phyloP scores from a whole-genome alignment of 2,888 invertebrate genomes.

The Lypha dubia region DNA sequence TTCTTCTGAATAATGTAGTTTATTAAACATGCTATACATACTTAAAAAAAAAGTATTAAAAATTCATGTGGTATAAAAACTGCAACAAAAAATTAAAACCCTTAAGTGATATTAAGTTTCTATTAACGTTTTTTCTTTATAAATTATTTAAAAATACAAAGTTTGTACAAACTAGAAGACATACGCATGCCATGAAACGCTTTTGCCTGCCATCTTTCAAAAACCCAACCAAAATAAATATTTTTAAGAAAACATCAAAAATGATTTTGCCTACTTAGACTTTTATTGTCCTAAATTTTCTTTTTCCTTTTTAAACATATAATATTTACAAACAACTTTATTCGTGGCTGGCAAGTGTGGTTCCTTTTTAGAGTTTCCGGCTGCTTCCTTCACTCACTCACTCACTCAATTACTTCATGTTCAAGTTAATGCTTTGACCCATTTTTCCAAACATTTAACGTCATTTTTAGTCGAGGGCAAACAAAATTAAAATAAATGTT shows the following conservation, averaged over 20 bases:
- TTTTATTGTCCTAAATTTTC: constrained; percentile 29
- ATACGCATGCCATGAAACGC: background rate
- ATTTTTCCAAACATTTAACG: constrained; percentile 69
- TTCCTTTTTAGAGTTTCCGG: constrained; percentile 7
- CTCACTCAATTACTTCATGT: constrained; percentile 27
- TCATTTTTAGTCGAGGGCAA: constrained; percentile 67
- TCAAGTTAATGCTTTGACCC: constrained; percentile 68
- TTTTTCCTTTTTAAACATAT: constrained; percentile 17
- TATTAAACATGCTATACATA: no score
- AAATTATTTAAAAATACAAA: constrained; percentile 21
- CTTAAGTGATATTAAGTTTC: constrained; percentile 4
- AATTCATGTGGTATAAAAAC: background rate
- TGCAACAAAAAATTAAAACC: background rate
- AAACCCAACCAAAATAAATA: background rate
- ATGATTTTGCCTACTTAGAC: constrained; percentile 30
- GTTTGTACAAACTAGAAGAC: constrained; percentile 10
- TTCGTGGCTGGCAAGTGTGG: background rate
- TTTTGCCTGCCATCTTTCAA: background rate
- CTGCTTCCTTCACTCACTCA: background rate
- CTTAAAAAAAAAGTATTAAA: background rate
- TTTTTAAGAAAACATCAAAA: background rate
- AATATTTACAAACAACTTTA: constrained; percentile 20
- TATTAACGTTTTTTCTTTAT: background rate
- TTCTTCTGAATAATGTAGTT: no score
- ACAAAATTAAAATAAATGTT: constrained; percentile 71